Percentiles rank a stretch among this genome's conserved stretches.
Conservation (phyloP, 2,113 vertebrate genomes). For the Rhizomys pruinosus region DNA sequence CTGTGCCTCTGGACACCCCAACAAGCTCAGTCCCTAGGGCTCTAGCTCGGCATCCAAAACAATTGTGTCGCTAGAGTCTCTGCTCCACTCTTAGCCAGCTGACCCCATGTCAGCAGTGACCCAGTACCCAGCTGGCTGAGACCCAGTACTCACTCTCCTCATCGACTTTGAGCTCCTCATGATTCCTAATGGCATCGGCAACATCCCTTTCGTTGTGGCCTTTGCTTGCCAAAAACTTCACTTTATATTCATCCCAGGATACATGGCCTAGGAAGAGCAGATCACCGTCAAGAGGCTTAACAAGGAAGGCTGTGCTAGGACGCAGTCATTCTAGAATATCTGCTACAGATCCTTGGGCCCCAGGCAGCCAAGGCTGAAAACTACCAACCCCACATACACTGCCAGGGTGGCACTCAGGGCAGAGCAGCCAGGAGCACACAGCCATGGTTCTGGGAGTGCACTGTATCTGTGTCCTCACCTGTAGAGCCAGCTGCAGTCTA, state of each 20-base stretch:
- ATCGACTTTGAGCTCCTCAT: conserved; percentile 95
- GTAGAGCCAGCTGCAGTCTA: not conserved
- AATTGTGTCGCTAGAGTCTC: not conserved
- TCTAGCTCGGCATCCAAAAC: not conserved
- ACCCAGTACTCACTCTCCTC: conserved; percentile 94
- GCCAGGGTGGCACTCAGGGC: not conserved
- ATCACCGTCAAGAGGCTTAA: fast-evolving
- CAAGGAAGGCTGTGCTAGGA: fast-evolving
- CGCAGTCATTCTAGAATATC: fast-evolving
- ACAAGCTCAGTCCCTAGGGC: not conserved
- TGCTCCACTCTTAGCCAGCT: not conserved
- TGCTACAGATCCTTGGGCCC: not conserved
- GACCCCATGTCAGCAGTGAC: not conserved
- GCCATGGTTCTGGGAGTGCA: not conserved
- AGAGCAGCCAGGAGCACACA: not conserved
- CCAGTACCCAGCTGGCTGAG: too few relatives aligned
- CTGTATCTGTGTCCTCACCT: not conserved
- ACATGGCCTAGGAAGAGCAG: conserved; percentile 88
- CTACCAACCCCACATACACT: not conserved
- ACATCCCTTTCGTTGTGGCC: conserved; percentile 94
- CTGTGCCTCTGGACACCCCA: not conserved
- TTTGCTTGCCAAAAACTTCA: conserved; percentile 96
- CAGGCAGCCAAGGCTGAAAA: not conserved
- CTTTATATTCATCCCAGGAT: conserved; percentile 96
- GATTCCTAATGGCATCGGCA: conserved; percentile 93